Base-by-base conservation (phyloP, 37 sponge, comb jelly and placozoan species). In the Aphrocallistes beatrix region DNA sequence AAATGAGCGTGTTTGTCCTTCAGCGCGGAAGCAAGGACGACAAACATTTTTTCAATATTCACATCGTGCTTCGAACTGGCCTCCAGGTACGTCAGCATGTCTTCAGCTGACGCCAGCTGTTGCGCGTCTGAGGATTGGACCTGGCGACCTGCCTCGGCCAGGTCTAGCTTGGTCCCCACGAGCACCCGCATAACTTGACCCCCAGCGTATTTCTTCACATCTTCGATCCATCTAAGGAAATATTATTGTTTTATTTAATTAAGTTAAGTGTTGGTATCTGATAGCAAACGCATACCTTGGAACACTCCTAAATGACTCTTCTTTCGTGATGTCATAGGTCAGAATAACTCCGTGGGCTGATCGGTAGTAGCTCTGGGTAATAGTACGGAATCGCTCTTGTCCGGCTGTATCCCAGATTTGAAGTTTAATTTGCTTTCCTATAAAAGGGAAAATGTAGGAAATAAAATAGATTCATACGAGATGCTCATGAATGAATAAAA, bases 321-420 rank as follows among this genome's bases (percentile, higher is more conserved):
- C 49, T 38, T 86, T 88, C 23, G 89, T 88, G 38, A 88, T 88
- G 25, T 88, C 89, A 47, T 88, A 88, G 1, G 85, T 84, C 23
- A 88, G 85, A 1, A 88, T 84, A 19, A 84, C 85, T 19, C 89
- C 89, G 45, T 88, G 75, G 3, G 89, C 89, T 37, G 83, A 82
- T 21, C 89, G 85, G 85, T 88, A 88, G 86, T 88, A 88, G 51
- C 89, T 88, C 45, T 88, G 89, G 8, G 89, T 88, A 23, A 88
- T 88, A 1, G 89, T 88, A 9, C 89, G 28, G 42, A 88, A 88
- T 81, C 75, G 10, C 75, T 60, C 75, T 28, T 60, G 75, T 6
- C 75, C 75, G n/a, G 75, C 75, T 3, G 75, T 85, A 37, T 42
- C 85, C 89, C 83, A 85, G 86, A 32, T 85, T 86, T 37, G 89